These are phyloP conservation scores for Dryoscopus gambensis DNA, from an alignment of 2,113 vertebrate genomes.

Conservation along the genomic window DNA sequence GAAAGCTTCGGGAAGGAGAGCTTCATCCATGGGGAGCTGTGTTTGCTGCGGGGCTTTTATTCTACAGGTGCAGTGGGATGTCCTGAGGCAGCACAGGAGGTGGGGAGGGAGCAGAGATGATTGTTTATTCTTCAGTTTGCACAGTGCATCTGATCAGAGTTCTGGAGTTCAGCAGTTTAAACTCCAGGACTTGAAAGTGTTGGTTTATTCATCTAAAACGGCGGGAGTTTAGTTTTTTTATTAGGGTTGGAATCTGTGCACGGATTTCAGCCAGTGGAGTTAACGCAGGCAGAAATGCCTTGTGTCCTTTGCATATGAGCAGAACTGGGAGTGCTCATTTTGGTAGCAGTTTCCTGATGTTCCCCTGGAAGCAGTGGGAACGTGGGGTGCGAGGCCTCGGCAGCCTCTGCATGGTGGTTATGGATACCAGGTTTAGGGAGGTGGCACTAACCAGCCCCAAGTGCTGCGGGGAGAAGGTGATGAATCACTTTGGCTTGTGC, in stretches of 20 bases:
- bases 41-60: not conserved
- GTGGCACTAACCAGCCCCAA: not conserved
- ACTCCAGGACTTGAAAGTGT: not conserved
- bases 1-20: not conserved
- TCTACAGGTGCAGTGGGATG: accelerated
- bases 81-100: not conserved
- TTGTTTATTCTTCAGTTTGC: not conserved
- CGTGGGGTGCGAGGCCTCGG: not conserved
- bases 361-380: not conserved
- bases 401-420: not conserved
- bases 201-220: not conserved
- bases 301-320: not conserved
- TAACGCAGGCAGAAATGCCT: not conserved
- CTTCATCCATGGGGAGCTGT: not conserved
- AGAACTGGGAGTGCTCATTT: accelerated
- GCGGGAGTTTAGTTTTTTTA: not conserved
- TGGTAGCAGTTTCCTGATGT: not conserved
- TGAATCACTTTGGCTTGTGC: not conserved
- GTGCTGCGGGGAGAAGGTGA: not conserved
- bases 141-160: not conserved
- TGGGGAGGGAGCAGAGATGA: not conserved
- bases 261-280: not conserved
- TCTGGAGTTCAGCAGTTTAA: not conserved
- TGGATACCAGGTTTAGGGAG: not conserved
- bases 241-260: not conserved